Base-by-base conservation (phyloP, 1,140 invertebrate species). In the Neodiprion pinetum region DNA sequence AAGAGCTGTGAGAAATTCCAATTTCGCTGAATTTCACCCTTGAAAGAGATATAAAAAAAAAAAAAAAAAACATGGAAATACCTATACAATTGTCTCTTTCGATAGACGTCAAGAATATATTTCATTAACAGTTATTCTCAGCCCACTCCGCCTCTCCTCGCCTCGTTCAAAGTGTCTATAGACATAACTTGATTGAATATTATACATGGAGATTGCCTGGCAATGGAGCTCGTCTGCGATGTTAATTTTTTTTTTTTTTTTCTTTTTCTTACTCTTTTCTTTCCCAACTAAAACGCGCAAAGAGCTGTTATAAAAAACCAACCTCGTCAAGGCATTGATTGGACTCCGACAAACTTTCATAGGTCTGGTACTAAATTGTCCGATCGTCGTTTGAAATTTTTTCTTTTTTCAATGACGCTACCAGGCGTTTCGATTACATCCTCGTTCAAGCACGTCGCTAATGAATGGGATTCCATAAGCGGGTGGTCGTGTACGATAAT, bases 151-250 rank as follows among this genome's bases (percentile, higher is more conserved):
- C n/a, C 53, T 7, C 53, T 61, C 8, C 53, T 61, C 53, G 28
- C 28, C 28, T 7, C 53, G 53, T 61, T 47, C 14, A 23, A 47
- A 21, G 67, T 23, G 67, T 21, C 67, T 69, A 69, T 69, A 69
- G 67, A 69, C 67, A 17, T 21, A 69, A 47, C 67, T 21, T 69
- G 67, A 69, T 69, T 69, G 67, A 69, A 69, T 69, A 69, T 69
- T 69, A 69, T 47, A 21, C 40, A 47, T 47, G 67, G 67, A 47
- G 67, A 47, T 69, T 21, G 67, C 17, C 21, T 69, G 67, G 40
- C 11, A 69, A 69, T 47, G 67, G 40, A 21, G 67, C 67, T 69
- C 67, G 11, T 17, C 40, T 11, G 67, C 11, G 67, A 7, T 47
- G 67, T 69, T 69, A 69, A 69, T 69, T 23, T 47, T 69, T 69